A percentile compares a stretch with the other conserved stretches of the same genome.
phyloP scores from a whole-genome alignment of 2,113 vertebrate genomes.

The Paracanthobrama guichenoti region DNA sequence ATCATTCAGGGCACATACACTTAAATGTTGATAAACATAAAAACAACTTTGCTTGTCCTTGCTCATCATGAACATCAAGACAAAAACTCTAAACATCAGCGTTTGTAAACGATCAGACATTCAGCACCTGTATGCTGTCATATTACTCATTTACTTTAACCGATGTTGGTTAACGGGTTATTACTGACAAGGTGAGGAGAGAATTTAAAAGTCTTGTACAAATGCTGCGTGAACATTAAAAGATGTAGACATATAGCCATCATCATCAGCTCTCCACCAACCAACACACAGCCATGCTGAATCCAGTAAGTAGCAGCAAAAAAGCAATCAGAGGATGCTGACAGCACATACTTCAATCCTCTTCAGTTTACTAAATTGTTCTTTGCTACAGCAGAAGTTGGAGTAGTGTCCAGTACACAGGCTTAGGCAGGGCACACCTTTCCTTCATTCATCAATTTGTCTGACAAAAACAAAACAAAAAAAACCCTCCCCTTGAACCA shows the following conservation, averaged over 20 bases:
- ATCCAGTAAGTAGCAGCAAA: not conserved
- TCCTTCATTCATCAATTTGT: not conserved
- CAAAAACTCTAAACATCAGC: not conserved
- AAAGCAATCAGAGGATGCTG: not conserved
- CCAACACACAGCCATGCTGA: slow-evolving; percentile 9
- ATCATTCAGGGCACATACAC: slow-evolving; percentile 46
- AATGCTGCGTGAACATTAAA: slow-evolving; percentile 67
- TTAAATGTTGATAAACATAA: not conserved
- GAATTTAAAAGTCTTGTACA: slow-evolving; percentile 69
- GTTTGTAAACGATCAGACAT: slow-evolving; percentile 8
- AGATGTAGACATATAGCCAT: slow-evolving; percentile 67
- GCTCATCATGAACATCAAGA: not conserved
- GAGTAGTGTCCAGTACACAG: not conserved
- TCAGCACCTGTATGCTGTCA: slow-evolving; percentile 20
- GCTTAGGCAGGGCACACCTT: not conserved
- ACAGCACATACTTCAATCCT: not conserved
- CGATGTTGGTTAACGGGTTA: not conserved
- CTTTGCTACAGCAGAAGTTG: slow-evolving; percentile 11
- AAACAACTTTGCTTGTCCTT: slow-evolving; percentile 16
- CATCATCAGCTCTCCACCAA: slow-evolving; percentile 31
- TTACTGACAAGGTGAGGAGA: not conserved
- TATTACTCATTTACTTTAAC: not conserved
- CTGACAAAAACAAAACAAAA: too few species aligned
- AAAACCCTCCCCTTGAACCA: not conserved
- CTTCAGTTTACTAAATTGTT: not conserved